A percentile compares a stretch with the other conserved stretches of the same genome.
Conservation (phyloP, 2,113 vertebrate genomes). For the Erythrolamprus reginae region DNA sequence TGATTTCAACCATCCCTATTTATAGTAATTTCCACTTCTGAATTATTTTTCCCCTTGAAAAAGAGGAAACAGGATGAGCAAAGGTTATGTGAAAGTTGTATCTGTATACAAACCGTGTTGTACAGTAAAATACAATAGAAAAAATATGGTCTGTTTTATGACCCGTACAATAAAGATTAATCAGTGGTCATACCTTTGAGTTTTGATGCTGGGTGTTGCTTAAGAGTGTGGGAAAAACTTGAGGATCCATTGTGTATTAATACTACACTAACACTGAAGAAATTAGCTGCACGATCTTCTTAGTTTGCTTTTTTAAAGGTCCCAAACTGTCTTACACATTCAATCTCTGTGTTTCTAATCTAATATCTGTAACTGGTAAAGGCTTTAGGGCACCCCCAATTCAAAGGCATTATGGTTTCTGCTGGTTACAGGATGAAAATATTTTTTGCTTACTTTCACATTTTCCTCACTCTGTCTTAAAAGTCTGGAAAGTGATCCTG, state of each 20-base stretch:
- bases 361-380: neutral
- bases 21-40: neutral
- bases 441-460: neutral
- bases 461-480: neutral
- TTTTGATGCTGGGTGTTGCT: neutral
- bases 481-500: neutral
- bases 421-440: neutral
- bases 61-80: neutral
- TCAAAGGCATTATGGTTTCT: neutral
- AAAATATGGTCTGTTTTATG: neutral
- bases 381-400: neutral
- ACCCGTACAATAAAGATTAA: neutral
- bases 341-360: neutral
- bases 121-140: conserved; percentile 4
- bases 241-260: neutral
- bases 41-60: neutral
- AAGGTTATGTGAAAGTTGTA: conserved; percentile 20
- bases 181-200: neutral
- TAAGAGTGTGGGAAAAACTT: neutral
- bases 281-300: neutral
- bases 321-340: neutral
- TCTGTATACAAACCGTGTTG: conserved; percentile 34
- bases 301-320: neutral
- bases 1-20: neutral
- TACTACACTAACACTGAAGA: neutral